Base-by-base conservation (phyloP, 64 coral and sea anemone genomes). In the Exaiptasia diaphana region DNA sequence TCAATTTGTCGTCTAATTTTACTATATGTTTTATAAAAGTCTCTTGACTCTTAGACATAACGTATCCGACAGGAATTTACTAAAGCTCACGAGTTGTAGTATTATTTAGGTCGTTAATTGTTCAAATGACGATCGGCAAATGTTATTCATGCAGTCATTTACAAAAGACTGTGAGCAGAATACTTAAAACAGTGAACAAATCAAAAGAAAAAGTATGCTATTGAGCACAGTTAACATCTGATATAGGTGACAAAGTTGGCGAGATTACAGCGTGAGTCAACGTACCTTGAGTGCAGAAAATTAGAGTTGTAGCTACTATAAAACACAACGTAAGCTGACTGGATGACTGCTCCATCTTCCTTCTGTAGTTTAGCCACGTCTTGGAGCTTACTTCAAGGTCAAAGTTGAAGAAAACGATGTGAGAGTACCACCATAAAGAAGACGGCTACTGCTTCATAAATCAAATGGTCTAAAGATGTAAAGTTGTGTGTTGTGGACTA, bases 401-500 rank as follows among this genome's bases (percentile, higher is more conserved):
- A 45, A 49, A 45, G 13, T 12, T 11, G 45, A 40, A 42, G n/a
- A 41, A 45, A 73, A 73, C 9, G 27, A 38, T 17, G 4, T 73
- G 36, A 15, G 45, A 73, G 4, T 73, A 29, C 23, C 14, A 29
- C 3, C 38, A 45, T 25, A 30, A 42, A 15, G 69, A 0, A 73
- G 39, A 23, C 29, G 38, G 28, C 44, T 40, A 24, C 27, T 40
- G 38, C 69, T 73, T 49, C 69, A 73, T 73, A 73, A 73, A 73
- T 73, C 38, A 73, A 73, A 73, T 73, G 41, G 36, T 20, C 44
- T n/a, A 73, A 65, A 65, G 61, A 32, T 38, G 61, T 33, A 38
- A 64, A 37, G 31, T 35, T 46, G 69, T 73, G 15, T 73, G 69
- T 73, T 73, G 45, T 73, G 69, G 38, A 12, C 22, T 13, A 22